A percentile compares a stretch with the other conserved stretches of the same genome.
Evolutionary conservation across 2,113 vertebrate genomes (phyloP).

Genomic region (Actinemys pallida): DNA sequence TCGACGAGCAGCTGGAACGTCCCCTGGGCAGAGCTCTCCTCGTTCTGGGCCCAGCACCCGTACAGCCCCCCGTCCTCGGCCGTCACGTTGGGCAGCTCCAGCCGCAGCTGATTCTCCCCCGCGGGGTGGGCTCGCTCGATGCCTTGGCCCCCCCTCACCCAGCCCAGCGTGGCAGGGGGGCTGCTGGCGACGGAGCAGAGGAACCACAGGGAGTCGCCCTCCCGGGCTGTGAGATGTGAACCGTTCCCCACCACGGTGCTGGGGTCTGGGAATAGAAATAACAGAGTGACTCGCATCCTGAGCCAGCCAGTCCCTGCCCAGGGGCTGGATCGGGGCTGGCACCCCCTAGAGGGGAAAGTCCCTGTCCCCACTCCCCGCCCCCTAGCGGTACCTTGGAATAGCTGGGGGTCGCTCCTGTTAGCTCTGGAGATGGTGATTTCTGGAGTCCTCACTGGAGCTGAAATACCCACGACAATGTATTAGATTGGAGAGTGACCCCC

Average conservation of each 20-base stretch:
- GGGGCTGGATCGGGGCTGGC: too few species aligned
- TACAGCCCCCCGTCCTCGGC: slow-evolving; percentile 22
- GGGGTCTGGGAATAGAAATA: neutral
- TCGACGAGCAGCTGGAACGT: slow-evolving; percentile 41
- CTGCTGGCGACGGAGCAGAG: slow-evolving; percentile 11
- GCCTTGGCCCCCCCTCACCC: slow-evolving; percentile 7
- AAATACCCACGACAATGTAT: neutral
- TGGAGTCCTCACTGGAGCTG: neutral
- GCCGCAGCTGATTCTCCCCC: neutral
- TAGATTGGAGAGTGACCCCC: too few species aligned
- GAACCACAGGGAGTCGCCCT: slow-evolving; percentile 45
- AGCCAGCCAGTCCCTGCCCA: too few species aligned
- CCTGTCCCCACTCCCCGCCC: accelerated
- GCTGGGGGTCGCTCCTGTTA: neutral
- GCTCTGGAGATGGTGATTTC: neutral
- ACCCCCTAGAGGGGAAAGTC: too few species aligned
- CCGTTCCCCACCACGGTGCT: neutral
- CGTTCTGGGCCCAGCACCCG: slow-evolving; percentile 30
- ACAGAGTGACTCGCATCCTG: too few species aligned
- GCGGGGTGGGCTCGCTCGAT: neutral
- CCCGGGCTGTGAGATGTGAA: neutral
- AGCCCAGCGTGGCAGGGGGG: neutral
- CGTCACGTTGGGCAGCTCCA: neutral
- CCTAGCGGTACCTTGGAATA: neutral
- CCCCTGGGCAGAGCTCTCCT: neutral